These are phyloP conservation scores for Malacoctenus gilli DNA, from an alignment of 2,797 vertebrate genomes.

Conservation along the genomic window DNA sequence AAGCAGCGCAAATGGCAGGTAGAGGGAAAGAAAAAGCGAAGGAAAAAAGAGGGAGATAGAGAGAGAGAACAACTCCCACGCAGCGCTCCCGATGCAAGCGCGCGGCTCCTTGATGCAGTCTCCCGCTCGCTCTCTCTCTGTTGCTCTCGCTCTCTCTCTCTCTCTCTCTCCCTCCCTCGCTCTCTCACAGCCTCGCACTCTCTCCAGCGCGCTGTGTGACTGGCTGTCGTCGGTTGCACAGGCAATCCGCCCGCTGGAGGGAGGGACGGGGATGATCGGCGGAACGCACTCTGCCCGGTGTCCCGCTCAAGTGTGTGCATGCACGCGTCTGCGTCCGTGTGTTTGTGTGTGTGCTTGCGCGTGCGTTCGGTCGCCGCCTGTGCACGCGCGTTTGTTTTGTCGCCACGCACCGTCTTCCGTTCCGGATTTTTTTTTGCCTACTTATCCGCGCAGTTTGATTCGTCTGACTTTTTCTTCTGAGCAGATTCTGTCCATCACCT, in stretches of 20 bases:
- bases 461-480: conserved; percentile 15
- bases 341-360: conserved; percentile 14
- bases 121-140: conserved; percentile 16
- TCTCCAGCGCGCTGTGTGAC: conserved; percentile 50
- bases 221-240: conserved; percentile 65
- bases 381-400: neutral
- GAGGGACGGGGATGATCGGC: conserved; percentile 58
- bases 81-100: conserved; percentile 49
- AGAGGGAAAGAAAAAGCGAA: conserved; percentile 35
- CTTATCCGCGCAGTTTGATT: conserved; percentile 9
- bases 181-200: conserved; percentile 46
- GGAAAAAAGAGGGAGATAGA: conserved; percentile 36
- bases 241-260: conserved; percentile 58
- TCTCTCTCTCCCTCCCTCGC: too few relatives aligned
- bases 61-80: conserved; percentile 69
- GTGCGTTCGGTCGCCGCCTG: neutral
- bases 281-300: conserved; percentile 59
- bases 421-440: conserved; percentile 12
- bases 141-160: too few relatives aligned
- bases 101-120: conserved; percentile 54
- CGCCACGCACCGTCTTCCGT: neutral
- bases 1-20: conserved; percentile 55
- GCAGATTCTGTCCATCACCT: conserved; percentile 19
- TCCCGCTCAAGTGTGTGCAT: conserved; percentile 43
- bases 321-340: conserved; percentile 6